Percentiles rank a stretch among this genome's conserved stretches.
phyloP scores from a whole-genome alignment of 1,140 invertebrate genomes.

The Neodiprion pinetum region DNA sequence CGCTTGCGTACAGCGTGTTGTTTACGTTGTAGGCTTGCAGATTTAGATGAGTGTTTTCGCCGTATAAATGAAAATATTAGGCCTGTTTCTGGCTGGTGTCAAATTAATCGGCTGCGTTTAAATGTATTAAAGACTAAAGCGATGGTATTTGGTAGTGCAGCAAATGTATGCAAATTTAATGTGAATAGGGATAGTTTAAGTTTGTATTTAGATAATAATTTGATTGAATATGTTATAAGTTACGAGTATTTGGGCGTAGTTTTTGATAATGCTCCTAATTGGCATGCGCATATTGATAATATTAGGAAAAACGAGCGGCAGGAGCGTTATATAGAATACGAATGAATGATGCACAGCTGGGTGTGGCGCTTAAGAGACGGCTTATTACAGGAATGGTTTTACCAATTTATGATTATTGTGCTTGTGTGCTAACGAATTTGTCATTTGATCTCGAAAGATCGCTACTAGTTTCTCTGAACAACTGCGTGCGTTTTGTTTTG shows the following conservation, averaged over 20 bases:
- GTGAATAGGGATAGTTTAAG: background rate
- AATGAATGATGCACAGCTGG: background rate
- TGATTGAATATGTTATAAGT: background rate
- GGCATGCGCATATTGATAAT: background rate
- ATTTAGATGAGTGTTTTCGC: background rate
- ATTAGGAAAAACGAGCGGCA: background rate
- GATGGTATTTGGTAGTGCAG: background rate
- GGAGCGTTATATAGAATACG: background rate
- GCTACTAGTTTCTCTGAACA: background rate
- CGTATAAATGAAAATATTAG: background rate
- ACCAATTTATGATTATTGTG: constrained; percentile 8
- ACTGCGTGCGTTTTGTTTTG: background rate
- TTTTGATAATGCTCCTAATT: background rate
- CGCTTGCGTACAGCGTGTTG: background rate
- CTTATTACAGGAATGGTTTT: background rate
- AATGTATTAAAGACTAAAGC: background rate
- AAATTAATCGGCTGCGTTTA: background rate
- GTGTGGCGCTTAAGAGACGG: background rate
- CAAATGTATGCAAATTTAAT: background rate
- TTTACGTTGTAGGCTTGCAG: background rate
- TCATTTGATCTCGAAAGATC: background rate
- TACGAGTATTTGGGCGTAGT: background rate
- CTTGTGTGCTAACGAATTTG: background rate
- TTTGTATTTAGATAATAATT: background rate
- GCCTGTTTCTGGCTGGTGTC: background rate